phyloP scores from a whole-genome alignment of 2,888 invertebrate species.

The Agrotis puta region DNA sequence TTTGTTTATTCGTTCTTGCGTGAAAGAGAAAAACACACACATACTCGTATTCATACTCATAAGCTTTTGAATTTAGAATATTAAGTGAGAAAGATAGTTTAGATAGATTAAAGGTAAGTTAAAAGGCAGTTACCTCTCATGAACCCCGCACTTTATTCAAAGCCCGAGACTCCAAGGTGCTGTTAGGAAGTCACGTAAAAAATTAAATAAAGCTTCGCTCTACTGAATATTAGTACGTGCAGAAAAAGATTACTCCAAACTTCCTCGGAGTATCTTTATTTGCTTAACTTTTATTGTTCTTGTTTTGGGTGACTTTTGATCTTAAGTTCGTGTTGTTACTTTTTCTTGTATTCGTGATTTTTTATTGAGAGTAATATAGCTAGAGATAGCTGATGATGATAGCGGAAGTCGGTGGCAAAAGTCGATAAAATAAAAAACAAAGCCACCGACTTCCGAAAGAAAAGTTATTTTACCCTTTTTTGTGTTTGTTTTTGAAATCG shows the following conservation, averaged over 20 bases:
- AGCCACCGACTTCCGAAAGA: too few relatives aligned
- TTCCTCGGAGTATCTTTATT: constrained; percentile 51
- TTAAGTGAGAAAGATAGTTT: too few relatives aligned
- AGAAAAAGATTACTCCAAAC: constrained; percentile 60
- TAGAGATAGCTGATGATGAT: too few relatives aligned
- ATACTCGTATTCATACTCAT: too few relatives aligned
- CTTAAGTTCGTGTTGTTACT: background rate
- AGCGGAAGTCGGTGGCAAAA: too few relatives aligned
- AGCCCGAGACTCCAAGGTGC: constrained; percentile 36
- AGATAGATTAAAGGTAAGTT: background rate
- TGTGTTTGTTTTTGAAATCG: too few relatives aligned
- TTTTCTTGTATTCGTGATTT: background rate
- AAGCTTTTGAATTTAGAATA: too few relatives aligned
- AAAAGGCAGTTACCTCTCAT: constrained; percentile 29
- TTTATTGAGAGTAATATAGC: too few relatives aligned
- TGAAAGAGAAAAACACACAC: too few relatives aligned
- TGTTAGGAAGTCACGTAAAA: constrained; percentile 72
- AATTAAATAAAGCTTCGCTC: constrained; percentile 71
- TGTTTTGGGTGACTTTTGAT: constrained; percentile 28
- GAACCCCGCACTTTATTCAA: constrained; percentile 45
- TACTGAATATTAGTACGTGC: constrained; percentile 60
- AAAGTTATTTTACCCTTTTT: too few relatives aligned
- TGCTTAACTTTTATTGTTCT: constrained; percentile 55
- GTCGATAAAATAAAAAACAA: too few relatives aligned
- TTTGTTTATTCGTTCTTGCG: too few relatives aligned